A percentile compares a stretch with the other conserved stretches of the same genome.
phyloP scores from a whole-genome alignment of 2,113 vertebrate species.

The Pontoporia blainvillei region DNA sequence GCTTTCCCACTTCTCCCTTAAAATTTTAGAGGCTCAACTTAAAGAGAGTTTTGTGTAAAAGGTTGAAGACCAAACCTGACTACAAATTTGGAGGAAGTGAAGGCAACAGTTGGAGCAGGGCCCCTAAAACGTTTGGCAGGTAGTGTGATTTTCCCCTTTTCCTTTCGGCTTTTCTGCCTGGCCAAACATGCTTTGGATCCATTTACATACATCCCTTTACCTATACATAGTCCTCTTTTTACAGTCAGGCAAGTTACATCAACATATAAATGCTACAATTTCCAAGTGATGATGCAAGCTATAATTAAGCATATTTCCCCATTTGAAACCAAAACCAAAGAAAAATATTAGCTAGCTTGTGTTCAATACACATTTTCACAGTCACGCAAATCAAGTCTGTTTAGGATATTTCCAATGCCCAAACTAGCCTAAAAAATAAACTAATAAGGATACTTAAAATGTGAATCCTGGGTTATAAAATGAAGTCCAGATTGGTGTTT shows the following conservation, averaged over 20 bases:
- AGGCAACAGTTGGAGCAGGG: constrained; percentile 60
- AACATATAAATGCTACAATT: constrained; percentile 78
- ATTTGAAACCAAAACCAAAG: constrained; percentile 78
- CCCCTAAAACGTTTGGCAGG: constrained; percentile 75
- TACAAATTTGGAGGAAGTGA: constrained; percentile 61
- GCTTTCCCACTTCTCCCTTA: constrained; percentile 15
- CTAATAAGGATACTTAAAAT: constrained; percentile 40
- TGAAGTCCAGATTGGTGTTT: neutral
- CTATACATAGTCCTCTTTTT: constrained; percentile 77
- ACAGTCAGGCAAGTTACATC: constrained; percentile 78
- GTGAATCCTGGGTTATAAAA: constrained; percentile 56
- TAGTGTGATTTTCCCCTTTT: constrained; percentile 73
- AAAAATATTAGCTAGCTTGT: constrained; percentile 78
- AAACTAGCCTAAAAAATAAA: constrained; percentile 28
- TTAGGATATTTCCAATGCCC: constrained; percentile 61
- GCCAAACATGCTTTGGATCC: constrained; percentile 80
- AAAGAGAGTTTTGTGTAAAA: constrained; percentile 66
- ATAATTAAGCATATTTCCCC: constrained; percentile 83
- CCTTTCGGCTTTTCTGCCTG: constrained; percentile 77
- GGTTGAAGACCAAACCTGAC: constrained; percentile 48
- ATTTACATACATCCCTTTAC: constrained; percentile 79
- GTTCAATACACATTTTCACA: constrained; percentile 75
- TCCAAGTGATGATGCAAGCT: constrained; percentile 82
- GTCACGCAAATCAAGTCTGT: constrained; percentile 66
- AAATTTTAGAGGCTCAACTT: constrained; percentile 49